Evolutionary conservation across 1,140 invertebrate species (phyloP).

Genomic region (Lepidurus packardi): DNA sequence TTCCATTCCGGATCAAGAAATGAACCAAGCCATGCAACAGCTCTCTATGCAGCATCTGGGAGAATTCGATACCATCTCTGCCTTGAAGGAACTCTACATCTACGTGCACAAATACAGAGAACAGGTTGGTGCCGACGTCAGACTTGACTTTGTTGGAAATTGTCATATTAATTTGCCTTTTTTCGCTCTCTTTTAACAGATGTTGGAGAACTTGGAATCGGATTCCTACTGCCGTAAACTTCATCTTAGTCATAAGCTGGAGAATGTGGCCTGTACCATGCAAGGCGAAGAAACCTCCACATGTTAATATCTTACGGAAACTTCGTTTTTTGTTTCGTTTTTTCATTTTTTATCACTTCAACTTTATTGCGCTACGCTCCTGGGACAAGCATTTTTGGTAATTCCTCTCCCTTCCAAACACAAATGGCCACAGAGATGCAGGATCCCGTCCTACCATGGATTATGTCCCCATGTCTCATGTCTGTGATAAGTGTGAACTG

Average conservation of each 20-base stretch:
- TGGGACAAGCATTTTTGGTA: neutral
- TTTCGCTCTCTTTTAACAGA: conserved; percentile 49
- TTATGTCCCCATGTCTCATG: conserved; percentile 13
- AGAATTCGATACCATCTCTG: conserved; percentile 83
- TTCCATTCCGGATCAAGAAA: conserved; percentile 84
- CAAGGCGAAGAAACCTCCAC: conserved; percentile 53
- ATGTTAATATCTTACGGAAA: conserved; percentile 27
- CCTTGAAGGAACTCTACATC: conserved; percentile 87
- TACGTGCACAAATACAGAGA: conserved; percentile 90
- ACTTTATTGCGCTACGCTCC: neutral
- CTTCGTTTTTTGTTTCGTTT: neutral
- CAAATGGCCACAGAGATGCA: conserved; percentile 18
- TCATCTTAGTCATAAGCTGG: conserved; percentile 79
- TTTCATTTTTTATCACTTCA: neutral
- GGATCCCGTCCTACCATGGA: conserved; percentile 20
- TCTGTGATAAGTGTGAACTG: conserved; percentile 19
- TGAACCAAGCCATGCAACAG: conserved; percentile 86
- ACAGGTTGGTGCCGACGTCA: conserved; percentile 57
- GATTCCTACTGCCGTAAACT: conserved; percentile 76
- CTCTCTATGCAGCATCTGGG: conserved; percentile 77
- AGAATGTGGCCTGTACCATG: conserved; percentile 81
- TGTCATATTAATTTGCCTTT: conserved; percentile 24
- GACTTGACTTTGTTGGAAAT: neutral
- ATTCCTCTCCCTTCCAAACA: conserved; percentile 6
- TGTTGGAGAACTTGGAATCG: conserved; percentile 71